phyloP scores from a whole-genome alignment of 2,113 vertebrate genomes.

The Coracopsis vasa region DNA sequence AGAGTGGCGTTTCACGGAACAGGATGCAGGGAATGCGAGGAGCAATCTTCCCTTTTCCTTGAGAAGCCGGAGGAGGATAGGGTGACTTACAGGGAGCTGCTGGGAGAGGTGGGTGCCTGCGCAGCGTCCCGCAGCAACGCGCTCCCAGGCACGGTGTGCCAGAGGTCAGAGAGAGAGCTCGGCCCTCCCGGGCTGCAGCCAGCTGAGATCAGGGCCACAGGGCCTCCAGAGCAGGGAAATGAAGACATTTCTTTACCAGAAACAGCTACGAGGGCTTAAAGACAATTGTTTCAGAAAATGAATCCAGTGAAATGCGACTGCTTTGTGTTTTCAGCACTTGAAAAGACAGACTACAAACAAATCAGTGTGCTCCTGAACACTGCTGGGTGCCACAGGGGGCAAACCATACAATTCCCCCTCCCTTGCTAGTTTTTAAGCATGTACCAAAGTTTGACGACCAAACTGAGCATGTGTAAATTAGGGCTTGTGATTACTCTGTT shows the following conservation, averaged over 20 bases:
- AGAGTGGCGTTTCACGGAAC: too few species aligned
- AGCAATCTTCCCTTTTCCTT: too few species aligned
- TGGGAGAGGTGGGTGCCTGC: background rate
- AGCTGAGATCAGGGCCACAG: rapidly evolving
- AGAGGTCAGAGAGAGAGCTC: rapidly evolving
- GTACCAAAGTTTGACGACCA: background rate
- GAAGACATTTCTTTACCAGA: too few species aligned
- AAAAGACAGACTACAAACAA: background rate
- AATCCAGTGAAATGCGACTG: background rate
- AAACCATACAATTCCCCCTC: background rate
- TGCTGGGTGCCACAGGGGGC: rapidly evolving
- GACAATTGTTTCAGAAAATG: background rate
- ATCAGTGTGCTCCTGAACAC: background rate
- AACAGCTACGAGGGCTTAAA: background rate
- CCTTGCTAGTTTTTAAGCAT: background rate
- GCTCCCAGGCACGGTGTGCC: background rate
- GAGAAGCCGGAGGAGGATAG: background rate
- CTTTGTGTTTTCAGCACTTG: background rate
- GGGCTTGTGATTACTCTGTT: background rate
- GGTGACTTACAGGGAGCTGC: background rate
- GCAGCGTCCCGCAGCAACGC: background rate
- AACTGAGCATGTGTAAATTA: background rate
- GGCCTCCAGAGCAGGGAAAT: background rate
- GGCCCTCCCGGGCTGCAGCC: background rate
- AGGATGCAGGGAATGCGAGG: rapidly evolving